A percentile compares a stretch with the other conserved stretches of the same genome.
Evolutionary conservation across 2,888 invertebrate genomes (phyloP).

Genomic region (Dromius quadrimaculatus): DNA sequence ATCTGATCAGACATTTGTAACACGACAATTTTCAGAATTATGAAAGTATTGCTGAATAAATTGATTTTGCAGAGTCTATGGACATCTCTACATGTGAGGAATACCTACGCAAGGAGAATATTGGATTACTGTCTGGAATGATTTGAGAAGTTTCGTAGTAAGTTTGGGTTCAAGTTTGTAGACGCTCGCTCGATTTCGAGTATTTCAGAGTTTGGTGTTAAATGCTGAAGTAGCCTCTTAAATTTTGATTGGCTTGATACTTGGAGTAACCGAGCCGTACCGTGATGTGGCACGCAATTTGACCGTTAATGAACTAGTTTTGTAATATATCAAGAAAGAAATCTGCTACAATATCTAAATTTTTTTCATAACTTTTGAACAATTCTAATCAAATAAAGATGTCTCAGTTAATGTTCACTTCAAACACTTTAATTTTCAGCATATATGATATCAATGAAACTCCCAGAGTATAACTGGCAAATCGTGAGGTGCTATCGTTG

Average conservation of each 20-base stretch:
- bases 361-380: too few species aligned
- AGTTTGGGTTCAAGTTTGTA: slow-evolving; percentile 16
- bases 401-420: too few species aligned
- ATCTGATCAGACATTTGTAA: too few species aligned
- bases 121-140: slow-evolving; percentile 22
- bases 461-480: neutral
- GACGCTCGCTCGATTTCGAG: slow-evolving; percentile 22
- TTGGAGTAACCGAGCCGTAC: slow-evolving; percentile 8
- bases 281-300: neutral
- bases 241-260: slow-evolving; percentile 23
- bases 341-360: too few species aligned
- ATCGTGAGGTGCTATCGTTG: slow-evolving; percentile 10
- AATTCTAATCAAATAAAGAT: too few species aligned
- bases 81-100: slow-evolving; percentile 24
- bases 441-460: too few species aligned
- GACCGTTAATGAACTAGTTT: neutral
- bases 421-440: too few species aligned
- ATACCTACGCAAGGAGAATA: slow-evolving; percentile 15
- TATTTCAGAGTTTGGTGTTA: slow-evolving; percentile 33
- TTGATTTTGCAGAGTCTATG: too few species aligned
- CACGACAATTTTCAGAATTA: too few species aligned
- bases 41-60: too few species aligned
- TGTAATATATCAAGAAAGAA: too few species aligned
- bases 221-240: slow-evolving; percentile 19
- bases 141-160: slow-evolving; percentile 1